Percentiles rank a stretch among this genome's conserved stretches.
Evolutionary conservation across 1,140 invertebrate species (phyloP).

Genomic region (Calliopsis andreniformis): DNA sequence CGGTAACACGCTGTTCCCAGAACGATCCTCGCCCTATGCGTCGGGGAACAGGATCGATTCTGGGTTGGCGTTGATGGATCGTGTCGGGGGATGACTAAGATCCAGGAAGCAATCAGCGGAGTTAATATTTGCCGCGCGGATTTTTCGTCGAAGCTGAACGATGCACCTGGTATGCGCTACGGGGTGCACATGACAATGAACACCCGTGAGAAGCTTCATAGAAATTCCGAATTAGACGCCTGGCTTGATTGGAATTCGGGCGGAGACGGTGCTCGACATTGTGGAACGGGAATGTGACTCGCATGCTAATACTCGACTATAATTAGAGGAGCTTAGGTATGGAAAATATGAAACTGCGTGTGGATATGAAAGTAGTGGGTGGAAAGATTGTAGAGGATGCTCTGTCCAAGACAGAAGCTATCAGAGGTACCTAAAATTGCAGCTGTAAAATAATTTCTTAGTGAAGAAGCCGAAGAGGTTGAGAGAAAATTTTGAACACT

Average conservation of each 20-base stretch:
- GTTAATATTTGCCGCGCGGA: background rate
- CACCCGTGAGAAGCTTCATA: background rate
- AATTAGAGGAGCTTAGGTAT: no score
- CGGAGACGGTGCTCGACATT: no score
- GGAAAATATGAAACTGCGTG: no score
- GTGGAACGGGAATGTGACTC: no score
- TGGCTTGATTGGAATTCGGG: background rate
- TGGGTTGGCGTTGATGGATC: slow-evolving; percentile 31
- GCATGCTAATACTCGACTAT: no score
- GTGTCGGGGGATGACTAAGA: slow-evolving; percentile 1
- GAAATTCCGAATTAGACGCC: background rate
- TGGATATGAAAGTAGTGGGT: no score
- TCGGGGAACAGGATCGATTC: slow-evolving; percentile 34
- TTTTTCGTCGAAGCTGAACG: background rate
- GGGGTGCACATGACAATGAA: background rate
- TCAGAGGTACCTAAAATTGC: no score
- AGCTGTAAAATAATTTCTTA: no score
- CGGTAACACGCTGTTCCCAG: slow-evolving; percentile 55
- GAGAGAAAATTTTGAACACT: no score
- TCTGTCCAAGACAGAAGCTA: no score
- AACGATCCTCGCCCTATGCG: slow-evolving; percentile 23
- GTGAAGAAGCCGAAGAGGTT: no score
- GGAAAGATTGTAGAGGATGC: no score
- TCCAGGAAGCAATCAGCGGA: background rate
- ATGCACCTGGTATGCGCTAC: background rate